Percentiles rank a stretch among this genome's conserved stretches.
Evolutionary conservation across 2,113 vertebrate species (phyloP).

Genomic region (Aepyceros melampus): DNA sequence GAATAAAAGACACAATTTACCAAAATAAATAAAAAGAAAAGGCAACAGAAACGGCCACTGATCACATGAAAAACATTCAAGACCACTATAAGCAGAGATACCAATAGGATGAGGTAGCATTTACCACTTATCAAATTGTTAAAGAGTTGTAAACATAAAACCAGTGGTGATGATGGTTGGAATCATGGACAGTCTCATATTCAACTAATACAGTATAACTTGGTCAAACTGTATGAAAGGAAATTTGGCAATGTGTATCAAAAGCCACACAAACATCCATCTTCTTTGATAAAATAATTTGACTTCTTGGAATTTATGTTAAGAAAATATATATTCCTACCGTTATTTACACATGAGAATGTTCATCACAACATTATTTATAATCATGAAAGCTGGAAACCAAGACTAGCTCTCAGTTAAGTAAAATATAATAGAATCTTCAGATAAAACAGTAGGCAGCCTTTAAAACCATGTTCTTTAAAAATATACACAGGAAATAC

Average conservation of each 20-base stretch:
- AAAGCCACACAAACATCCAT: background rate
- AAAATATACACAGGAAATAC: background rate
- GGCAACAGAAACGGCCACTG: background rate
- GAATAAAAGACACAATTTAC: background rate
- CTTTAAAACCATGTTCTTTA: constrained; percentile 12
- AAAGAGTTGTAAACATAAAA: background rate
- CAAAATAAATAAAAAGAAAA: constrained; percentile 27
- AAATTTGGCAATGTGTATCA: background rate
- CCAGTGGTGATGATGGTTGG: background rate
- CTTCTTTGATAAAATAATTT: background rate
- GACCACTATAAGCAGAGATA: background rate
- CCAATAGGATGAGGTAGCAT: background rate
- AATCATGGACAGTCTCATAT: background rate
- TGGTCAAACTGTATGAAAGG: background rate
- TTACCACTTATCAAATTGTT: background rate
- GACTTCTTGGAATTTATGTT: background rate
- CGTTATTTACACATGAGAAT: background rate
- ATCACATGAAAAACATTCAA: background rate
- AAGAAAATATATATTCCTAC: background rate
- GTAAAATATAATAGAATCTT: background rate
- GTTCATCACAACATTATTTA: background rate
- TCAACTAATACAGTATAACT: background rate
- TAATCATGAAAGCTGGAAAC: background rate
- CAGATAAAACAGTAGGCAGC: background rate
- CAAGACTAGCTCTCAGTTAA: background rate